Percentiles rank a stretch among this genome's conserved stretches.
These are phyloP conservation scores for Chaetogeoica ovagalla DNA, from an alignment of 2,888 invertebrate genomes.

Conservation along the genomic window DNA sequence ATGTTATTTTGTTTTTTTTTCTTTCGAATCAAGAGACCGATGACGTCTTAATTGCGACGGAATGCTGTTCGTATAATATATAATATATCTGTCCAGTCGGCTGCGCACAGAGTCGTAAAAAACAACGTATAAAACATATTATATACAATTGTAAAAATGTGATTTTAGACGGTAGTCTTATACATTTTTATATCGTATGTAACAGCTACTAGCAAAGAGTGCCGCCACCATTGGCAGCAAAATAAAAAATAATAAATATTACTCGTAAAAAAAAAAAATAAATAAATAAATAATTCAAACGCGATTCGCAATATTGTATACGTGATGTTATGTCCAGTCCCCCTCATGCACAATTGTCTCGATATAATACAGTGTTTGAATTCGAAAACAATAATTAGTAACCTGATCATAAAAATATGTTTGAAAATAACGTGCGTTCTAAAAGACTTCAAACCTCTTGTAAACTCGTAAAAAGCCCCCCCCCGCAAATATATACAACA, in stretches of 20 bases:
- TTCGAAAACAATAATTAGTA: too few relatives aligned
- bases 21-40: constrained; percentile 5
- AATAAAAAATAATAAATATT: neutral
- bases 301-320: neutral
- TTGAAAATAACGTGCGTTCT: too few relatives aligned
- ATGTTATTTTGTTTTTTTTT: neutral
- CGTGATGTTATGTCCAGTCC: too few relatives aligned
- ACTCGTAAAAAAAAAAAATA: constrained; percentile 1
- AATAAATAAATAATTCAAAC: too few relatives aligned
- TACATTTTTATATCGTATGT: neutral
- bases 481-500: too few relatives aligned
- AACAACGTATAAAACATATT: neutral
- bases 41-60: constrained; percentile 50
- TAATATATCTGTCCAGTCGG: constrained; percentile 1
- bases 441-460: too few relatives aligned
- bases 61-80: constrained; percentile 28
- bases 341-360: too few relatives aligned
- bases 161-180: neutral
- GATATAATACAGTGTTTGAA: too few relatives aligned
- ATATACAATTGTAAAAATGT: neutral
- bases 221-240: constrained; percentile 11
- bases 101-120: neutral
- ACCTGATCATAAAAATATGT: too few relatives aligned
- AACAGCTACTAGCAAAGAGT: constrained; percentile 5
- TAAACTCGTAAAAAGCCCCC: too few relatives aligned